Conservation (phyloP, 1,140 invertebrate species). For the Hyles vespertilio region DNA sequence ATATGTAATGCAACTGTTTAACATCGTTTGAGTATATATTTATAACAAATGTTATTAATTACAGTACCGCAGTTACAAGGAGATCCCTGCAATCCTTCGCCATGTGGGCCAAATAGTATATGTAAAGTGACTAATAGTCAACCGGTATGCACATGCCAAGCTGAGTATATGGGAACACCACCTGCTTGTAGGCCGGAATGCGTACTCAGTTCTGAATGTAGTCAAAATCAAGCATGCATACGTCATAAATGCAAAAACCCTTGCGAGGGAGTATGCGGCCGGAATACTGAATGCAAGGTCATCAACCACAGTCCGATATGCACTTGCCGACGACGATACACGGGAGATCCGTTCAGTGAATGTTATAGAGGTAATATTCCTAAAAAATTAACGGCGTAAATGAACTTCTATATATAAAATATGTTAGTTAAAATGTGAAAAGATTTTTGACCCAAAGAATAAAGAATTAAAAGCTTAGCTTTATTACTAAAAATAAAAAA, state of each 20-base stretch:
- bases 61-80: conserved; percentile 23
- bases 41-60: conserved; percentile 26
- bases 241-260: conserved; percentile 76
- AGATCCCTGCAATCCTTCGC: conserved; percentile 84
- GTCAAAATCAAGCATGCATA: conserved; percentile 65
- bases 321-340: conserved; percentile 71
- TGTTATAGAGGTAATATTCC: conserved; percentile 50
- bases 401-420: too few relatives aligned
- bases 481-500: conserved; percentile 7
- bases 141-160: conserved; percentile 81
- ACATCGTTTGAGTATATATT: conserved; percentile 4
- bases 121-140: conserved; percentile 81
- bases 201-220: conserved; percentile 74
- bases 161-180: conserved; percentile 70
- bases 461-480: too few relatives aligned
- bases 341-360: conserved; percentile 78
- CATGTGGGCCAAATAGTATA: conserved; percentile 85
- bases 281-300: conserved; percentile 76
- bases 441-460: too few relatives aligned
- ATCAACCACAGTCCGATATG: conserved; percentile 77
- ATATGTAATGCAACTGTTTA: conserved; percentile 3
- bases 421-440: too few relatives aligned
- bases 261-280: conserved; percentile 78
- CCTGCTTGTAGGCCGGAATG: conserved; percentile 76
- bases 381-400: too few relatives aligned